Conservation (phyloP, 2,113 vertebrate species). For the Istiophorus platypterus region DNA sequence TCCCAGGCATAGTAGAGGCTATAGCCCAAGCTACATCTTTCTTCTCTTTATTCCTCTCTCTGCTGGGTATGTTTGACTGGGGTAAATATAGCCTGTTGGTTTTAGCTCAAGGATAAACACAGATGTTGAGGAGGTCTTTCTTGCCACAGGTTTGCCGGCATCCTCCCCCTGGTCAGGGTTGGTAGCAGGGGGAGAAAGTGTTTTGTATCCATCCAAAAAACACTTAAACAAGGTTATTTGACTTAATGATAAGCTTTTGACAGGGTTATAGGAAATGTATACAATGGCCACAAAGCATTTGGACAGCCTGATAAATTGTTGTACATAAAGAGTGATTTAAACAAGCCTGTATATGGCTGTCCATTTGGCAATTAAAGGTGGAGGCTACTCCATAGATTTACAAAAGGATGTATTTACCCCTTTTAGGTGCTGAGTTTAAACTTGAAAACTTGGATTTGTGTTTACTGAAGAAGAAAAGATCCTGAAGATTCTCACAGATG, state of each 20-base stretch:
- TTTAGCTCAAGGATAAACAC: constrained; percentile 86
- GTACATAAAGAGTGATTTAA: constrained; percentile 58
- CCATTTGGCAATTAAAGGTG: constrained; percentile 42
- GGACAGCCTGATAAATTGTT: constrained; percentile 44
- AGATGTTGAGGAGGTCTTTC: constrained; percentile 83
- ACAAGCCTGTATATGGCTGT: constrained; percentile 1
- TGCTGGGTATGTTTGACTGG: constrained; percentile 76
- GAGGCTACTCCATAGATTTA: constrained; percentile 23
- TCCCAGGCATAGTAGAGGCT: constrained; percentile 6
- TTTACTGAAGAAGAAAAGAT: constrained; percentile 5
- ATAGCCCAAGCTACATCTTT: constrained; percentile 32
- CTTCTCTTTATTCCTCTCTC: constrained; percentile 47
- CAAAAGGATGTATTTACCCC: constrained; percentile 2
- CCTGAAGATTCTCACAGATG: constrained; percentile 22
- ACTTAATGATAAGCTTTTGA: constrained; percentile 51
- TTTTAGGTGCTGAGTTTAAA: constrained; percentile 8
- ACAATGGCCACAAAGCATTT: constrained; percentile 37
- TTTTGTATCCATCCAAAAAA: constrained; percentile 45
- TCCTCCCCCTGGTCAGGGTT: constrained; percentile 66
- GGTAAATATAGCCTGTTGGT: constrained; percentile 87
- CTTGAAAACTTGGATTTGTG: constrained; percentile 13
- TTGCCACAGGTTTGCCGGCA: constrained; percentile 74
- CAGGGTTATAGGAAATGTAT: constrained; percentile 31
- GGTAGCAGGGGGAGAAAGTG: constrained; percentile 50
- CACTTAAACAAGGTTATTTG: constrained; percentile 63